Conservation (phyloP, 1,140 invertebrate genomes). For the Patella vulgata region DNA sequence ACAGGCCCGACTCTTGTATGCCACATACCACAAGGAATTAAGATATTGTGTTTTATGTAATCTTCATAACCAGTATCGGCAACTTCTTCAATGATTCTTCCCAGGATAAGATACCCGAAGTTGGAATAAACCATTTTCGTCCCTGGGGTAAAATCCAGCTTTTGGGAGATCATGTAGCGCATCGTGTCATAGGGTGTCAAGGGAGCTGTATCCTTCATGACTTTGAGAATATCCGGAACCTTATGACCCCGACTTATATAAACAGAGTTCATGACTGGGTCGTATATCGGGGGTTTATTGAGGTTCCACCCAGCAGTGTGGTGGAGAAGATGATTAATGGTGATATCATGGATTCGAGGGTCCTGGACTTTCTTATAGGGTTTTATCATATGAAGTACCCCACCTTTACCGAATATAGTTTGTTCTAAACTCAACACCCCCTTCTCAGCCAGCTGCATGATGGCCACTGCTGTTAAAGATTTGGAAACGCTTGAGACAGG, state of each 20-base stretch:
- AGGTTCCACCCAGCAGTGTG: constrained; percentile 59
- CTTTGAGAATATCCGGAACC: constrained; percentile 46
- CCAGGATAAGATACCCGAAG: constrained; percentile 62
- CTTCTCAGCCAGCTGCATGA: constrained; percentile 49
- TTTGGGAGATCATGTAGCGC: constrained; percentile 47
- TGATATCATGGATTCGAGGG: constrained; percentile 49
- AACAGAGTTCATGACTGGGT: constrained; percentile 52
- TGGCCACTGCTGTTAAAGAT: constrained; percentile 53
- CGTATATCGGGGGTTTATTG: constrained; percentile 42
- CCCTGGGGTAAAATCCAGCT: constrained; percentile 54
- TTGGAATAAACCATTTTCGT: constrained; percentile 60
- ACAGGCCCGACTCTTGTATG: constrained; percentile 47
- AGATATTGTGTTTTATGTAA: constrained; percentile 51
- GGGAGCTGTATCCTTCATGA: constrained; percentile 32
- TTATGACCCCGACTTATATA: constrained; percentile 32
- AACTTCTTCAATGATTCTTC: constrained; percentile 59
- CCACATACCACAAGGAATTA: constrained; percentile 63
- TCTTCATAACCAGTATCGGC: constrained; percentile 50
- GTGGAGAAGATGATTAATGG: constrained; percentile 55
- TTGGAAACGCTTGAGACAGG: constrained; percentile 54
- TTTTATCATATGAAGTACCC: constrained; percentile 39
- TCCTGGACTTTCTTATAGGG: constrained; percentile 36
- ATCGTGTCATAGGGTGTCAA: constrained; percentile 41
- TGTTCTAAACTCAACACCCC: constrained; percentile 37
- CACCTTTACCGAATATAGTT: constrained; percentile 51